Conservation (phyloP, 1,140 invertebrate genomes). For the Saccostrea glomerata region DNA sequence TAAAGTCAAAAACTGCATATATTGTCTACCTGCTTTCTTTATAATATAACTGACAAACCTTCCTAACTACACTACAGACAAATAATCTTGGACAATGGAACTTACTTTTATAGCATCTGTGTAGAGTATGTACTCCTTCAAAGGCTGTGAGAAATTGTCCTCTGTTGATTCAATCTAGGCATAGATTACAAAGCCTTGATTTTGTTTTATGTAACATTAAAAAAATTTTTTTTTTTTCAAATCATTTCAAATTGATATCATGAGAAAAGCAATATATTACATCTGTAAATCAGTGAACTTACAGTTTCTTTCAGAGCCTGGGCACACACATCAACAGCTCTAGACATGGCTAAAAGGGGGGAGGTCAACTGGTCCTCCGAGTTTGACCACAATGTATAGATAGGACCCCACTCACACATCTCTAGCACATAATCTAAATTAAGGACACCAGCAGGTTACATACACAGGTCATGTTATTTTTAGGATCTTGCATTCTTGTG, state of each 20-base stretch:
- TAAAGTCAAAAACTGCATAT: not conserved
- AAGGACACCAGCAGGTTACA: not conserved
- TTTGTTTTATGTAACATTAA: too few relatives aligned
- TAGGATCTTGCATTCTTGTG: too few relatives aligned
- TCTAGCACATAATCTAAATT: conserved; percentile 72
- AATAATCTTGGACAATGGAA: not conserved
- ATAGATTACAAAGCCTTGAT: conserved; percentile 1
- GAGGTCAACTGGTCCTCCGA: conserved; percentile 75
- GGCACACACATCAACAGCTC: conserved; percentile 72
- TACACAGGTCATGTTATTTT: too few relatives aligned
- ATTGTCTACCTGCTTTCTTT: not conserved
- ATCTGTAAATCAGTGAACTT: conserved; percentile 49
- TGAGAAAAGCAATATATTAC: not conserved
- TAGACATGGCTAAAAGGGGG: conserved; percentile 74
- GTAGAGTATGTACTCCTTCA: conserved; percentile 86
- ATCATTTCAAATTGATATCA: not conserved
- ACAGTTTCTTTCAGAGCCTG: conserved; percentile 74
- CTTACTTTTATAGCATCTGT: conserved; percentile 88
- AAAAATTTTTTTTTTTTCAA: too few relatives aligned
- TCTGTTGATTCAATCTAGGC: conserved; percentile 73
- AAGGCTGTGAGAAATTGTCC: conserved; percentile 79
- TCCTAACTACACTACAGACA: not conserved
- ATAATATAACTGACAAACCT: not conserved
- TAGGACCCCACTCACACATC: conserved; percentile 76
- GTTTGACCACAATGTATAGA: conserved; percentile 77